Evolutionary conservation across 2,888 invertebrate species (phyloP), one percentile per base, ranked within the genome.

Genomic region (Coelopa pilipes): DNA sequence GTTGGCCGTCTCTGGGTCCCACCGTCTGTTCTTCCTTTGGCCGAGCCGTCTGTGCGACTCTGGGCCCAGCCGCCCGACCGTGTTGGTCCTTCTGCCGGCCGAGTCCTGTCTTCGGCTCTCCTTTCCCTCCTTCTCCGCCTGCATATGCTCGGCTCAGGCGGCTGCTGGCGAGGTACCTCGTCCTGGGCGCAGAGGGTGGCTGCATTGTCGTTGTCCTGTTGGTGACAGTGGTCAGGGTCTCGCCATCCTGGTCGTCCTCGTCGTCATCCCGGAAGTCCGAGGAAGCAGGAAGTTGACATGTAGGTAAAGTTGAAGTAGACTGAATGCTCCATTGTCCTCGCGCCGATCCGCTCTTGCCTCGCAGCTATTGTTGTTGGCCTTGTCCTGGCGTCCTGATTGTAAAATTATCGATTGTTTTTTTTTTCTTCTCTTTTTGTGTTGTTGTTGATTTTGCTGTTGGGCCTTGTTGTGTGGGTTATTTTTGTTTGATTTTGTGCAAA

Each of bases 281-380:
- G 81, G 82, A 83, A 81, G 79, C 79, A 78, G 81, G 83, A 83
- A 82, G 74, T 78, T 78, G 74, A 71, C 81, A 80, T 79, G 77
- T 80, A 81, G 82, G 82, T 83, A 81, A 81, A 60, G 74, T 62
- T 66, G 60, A 34, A 34, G 65, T 76, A 80, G 79, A 80, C 82
- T 81, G 79, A 45, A 46, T 70, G 66, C 81, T 78, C 76, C 15
- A 77, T 76, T 73, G 60, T 73, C 17, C 24, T 34, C 34, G 34
- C 34, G 34, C n/a, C 12, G 13, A 46, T 71, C 45, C 55, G 57
- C 72, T 59, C 34, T 55, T 45, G 12, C 50, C 4, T 50, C 46
- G 17, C 63, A 70, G 34, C 50, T 71, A 19, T 34, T 34, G 34
- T 34, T 70, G 55, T 34, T 65, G 46, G 15, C 15, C 46, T 47